phyloP scores from a whole-genome alignment of 2,888 invertebrate species.

The Nebria salina region DNA sequence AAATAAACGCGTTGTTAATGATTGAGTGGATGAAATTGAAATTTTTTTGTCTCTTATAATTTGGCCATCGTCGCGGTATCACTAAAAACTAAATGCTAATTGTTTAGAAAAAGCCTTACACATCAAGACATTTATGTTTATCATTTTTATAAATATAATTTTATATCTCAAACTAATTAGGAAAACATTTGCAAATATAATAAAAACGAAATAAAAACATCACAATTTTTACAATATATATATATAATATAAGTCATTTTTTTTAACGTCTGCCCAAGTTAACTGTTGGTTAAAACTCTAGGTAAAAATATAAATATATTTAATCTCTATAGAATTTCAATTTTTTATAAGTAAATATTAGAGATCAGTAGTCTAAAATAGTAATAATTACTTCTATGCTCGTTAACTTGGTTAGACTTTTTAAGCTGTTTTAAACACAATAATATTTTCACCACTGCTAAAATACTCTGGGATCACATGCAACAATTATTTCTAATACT shows the following conservation, averaged over 20 bases:
- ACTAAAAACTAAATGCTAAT: slow-evolving; percentile 60
- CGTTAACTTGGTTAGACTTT: slow-evolving; percentile 45
- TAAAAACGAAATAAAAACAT: slow-evolving; percentile 9
- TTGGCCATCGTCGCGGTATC: slow-evolving; percentile 46
- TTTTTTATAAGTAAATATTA: background rate
- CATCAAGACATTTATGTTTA: slow-evolving; percentile 61
- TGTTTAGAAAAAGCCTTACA: slow-evolving; percentile 56
- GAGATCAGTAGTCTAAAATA: background rate
- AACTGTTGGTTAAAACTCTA: slow-evolving; percentile 16
- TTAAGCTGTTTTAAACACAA: slow-evolving; percentile 31
- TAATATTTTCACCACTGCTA: slow-evolving; percentile 26
- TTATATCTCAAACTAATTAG: slow-evolving; percentile 35
- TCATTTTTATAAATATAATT: slow-evolving; percentile 47
- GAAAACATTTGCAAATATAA: slow-evolving; percentile 12
- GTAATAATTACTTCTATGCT: background rate
- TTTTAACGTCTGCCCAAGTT: slow-evolving; percentile 34
- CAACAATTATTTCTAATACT: slow-evolving; percentile 33
- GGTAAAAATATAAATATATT: slow-evolving; percentile 12
- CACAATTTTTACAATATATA: slow-evolving; percentile 12
- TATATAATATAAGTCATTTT: background rate
- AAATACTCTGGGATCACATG: slow-evolving; percentile 46
- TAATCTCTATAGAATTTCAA: background rate
- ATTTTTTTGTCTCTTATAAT: slow-evolving; percentile 20
- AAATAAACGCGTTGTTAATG: background rate
- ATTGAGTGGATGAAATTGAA: slow-evolving; percentile 22